Base-by-base conservation (phyloP, 2,797 vertebrate species). In the Meda fulgida region DNA sequence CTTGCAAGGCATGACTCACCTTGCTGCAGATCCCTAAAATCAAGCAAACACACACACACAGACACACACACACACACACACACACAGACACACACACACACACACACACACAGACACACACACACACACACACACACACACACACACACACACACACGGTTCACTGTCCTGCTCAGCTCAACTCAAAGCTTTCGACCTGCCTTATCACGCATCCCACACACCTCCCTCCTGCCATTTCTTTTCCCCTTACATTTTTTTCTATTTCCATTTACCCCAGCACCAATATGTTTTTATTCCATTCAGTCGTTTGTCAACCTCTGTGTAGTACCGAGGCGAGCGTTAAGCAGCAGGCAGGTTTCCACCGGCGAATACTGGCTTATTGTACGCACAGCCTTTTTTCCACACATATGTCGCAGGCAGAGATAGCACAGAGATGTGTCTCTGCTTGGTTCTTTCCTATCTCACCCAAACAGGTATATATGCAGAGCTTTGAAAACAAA, bases 361-460 rank as follows among this genome's bases (percentile, higher is more conserved):
- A 29, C 82, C 81, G 90, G 87, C 87, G 89, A 92, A 91, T 86
- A 89, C 88, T 82, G 83, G 72, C 73, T 84, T 88, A 87, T 86
- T 88, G 81, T 83, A 85, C 72, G 81, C 83, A 73, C 84, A 86
- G 60, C 63, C 69, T 31, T 73, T 84, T 86, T 81, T 84, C 84
- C n/a, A 81, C 78, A 83, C 82, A 90, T 78, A 80, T 87, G 85
- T 91, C 58, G 73, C 82, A 85, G 79, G 80, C 71, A 87, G 70
- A 91, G 91, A 94, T 92, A 93, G 89, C 83, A 87, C 60, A 80
- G 78, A 92, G 92, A 94, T 93, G 91, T 86, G 87, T 92, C 92
- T 91, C 89, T 86, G 86, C 84, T 90, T 89, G 80, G 84, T 91
- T 84, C 81, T 83, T 78, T 84, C 63, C 90, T 94, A 93, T 94